phyloP scores from a whole-genome alignment of 2,888 invertebrate genomes.

The Drosophila leonis region DNA sequence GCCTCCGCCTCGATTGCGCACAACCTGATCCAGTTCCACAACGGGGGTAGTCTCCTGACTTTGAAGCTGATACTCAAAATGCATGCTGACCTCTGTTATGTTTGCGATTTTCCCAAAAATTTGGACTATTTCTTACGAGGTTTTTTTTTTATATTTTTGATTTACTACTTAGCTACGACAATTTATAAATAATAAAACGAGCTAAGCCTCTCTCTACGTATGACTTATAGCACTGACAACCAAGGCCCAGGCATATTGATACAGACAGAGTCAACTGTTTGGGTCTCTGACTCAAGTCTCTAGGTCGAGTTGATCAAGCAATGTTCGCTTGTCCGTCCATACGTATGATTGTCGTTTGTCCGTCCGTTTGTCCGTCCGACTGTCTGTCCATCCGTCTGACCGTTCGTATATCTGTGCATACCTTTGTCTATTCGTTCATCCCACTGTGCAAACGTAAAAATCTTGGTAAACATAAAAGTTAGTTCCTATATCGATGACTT shows the following conservation, averaged over 20 bases:
- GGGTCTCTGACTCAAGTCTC: background rate
- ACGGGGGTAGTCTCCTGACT: conserved; percentile 1
- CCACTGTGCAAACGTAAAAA: background rate
- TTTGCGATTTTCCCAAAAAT: conserved; percentile 17
- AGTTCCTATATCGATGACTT: too few relatives aligned
- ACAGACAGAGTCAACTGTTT: background rate
- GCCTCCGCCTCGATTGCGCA: conserved; percentile 55
- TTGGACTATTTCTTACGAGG: conserved; percentile 36
- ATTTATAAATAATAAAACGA: conserved; percentile 5
- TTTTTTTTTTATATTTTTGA: background rate
- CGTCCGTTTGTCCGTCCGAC: background rate
- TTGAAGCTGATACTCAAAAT: conserved; percentile 44
- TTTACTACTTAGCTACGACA: background rate
- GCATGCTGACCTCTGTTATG: conserved; percentile 32
- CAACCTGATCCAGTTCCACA: conserved; percentile 8
- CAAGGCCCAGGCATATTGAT: too few relatives aligned
- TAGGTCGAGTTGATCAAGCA: background rate
- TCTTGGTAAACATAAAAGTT: too few relatives aligned
- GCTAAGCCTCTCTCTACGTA: background rate
- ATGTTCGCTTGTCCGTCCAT: background rate
- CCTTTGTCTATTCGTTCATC: background rate
- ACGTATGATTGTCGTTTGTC: background rate
- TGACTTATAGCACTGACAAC: background rate
- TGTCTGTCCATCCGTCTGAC: background rate
- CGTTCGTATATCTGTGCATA: background rate